Evolutionary conservation across 1,140 invertebrate genomes (phyloP).

Genomic region (Streblospio benedicti): DNA sequence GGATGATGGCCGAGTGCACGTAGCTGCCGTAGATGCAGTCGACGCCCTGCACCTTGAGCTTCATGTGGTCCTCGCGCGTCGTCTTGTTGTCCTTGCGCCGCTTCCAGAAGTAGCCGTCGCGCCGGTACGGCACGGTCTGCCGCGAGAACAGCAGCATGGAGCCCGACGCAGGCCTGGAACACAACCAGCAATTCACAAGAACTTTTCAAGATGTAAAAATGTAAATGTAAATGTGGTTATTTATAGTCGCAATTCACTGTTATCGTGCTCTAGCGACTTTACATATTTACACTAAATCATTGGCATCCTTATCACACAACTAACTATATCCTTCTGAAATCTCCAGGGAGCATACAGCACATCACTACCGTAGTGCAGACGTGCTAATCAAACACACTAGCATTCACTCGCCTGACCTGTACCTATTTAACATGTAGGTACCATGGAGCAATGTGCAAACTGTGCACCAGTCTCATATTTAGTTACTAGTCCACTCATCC

Average conservation of each 20-base stretch:
- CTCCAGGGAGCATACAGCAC: not conserved
- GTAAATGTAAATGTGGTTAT: not conserved
- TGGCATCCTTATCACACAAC: not conserved
- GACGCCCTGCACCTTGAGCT: conserved; percentile 91
- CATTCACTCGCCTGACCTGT: no score
- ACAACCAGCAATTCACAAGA: conserved; percentile 10
- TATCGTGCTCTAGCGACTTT: not conserved
- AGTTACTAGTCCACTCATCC: no score
- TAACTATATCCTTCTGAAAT: not conserved
- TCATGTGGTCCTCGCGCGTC: conserved; percentile 97
- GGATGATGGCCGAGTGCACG: conserved; percentile 93
- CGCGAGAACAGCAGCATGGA: conserved; percentile 93
- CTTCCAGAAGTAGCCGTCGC: conserved; percentile 98
- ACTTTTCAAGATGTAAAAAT: not conserved
- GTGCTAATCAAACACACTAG: no score
- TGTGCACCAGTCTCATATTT: no score
- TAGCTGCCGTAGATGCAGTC: conserved; percentile 94
- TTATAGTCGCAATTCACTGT: not conserved
- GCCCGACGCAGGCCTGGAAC: conserved; percentile 81
- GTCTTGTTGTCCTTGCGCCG: conserved; percentile 96
- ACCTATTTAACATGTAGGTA: no score
- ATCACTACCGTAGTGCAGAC: no score
- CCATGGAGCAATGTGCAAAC: no score
- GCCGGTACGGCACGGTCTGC: conserved; percentile 88
- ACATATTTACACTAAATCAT: not conserved